Evolutionary conservation across 2,888 invertebrate genomes (phyloP).

Genomic region (Xestia xanthographa): DNA sequence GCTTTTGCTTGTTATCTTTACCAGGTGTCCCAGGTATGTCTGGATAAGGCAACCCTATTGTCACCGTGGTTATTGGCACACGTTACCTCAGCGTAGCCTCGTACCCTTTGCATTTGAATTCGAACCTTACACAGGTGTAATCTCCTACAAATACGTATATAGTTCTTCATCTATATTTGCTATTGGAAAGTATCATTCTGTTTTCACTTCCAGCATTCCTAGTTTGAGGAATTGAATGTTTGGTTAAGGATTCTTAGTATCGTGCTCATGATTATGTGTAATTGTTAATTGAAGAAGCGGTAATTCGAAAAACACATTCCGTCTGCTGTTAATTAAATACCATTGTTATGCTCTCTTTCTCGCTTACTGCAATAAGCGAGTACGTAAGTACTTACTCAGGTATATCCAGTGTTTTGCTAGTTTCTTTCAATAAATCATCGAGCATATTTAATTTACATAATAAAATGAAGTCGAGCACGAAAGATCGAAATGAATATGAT

Average conservation of each 20-base stretch:
- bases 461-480: constrained; percentile 1
- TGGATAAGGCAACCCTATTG: constrained; percentile 59
- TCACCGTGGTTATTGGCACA: constrained; percentile 66
- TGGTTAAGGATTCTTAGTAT: constrained; percentile 44
- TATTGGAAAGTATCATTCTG: constrained; percentile 43
- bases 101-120: constrained; percentile 63
- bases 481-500: constrained; percentile 17
- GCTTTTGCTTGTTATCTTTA: constrained; percentile 16
- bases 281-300: constrained; percentile 35
- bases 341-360: constrained; percentile 31
- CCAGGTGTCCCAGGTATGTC: constrained; percentile 17
- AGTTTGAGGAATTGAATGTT: constrained; percentile 48
- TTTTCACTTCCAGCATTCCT: constrained; percentile 47
- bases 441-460: constrained; percentile 35
- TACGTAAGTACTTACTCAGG: neutral
- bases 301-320: constrained; percentile 41
- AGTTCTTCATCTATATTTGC: constrained; percentile 8
- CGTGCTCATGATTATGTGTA: constrained; percentile 48
- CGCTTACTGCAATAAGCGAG: constrained; percentile 17
- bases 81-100: constrained; percentile 57
- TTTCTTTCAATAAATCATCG: constrained; percentile 21
- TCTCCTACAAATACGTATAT: constrained; percentile 28
- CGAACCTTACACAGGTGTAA: constrained; percentile 60
- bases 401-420: neutral
- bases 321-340: constrained; percentile 32